Conservation (phyloP, 92 coral and sea anemone species). For the Heteractis magnifica region DNA sequence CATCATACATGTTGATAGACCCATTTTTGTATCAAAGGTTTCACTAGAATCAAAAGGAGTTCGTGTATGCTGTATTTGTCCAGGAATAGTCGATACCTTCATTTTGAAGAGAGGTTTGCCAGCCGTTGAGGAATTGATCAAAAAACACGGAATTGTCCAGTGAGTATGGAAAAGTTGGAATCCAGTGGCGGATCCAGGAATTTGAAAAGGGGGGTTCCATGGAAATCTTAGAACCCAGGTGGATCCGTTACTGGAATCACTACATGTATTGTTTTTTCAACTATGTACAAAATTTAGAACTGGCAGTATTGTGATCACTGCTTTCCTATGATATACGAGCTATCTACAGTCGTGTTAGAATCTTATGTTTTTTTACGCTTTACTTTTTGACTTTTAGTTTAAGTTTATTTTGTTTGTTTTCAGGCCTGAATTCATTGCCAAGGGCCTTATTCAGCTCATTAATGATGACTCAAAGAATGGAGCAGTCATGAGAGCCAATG, state of each 20-base stretch:
- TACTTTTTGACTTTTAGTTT: too few relatives aligned
- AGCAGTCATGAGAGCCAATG: conserved; percentile 31
- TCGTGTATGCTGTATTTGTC: conserved; percentile 56
- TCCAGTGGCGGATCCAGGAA: neutral
- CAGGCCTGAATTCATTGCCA: conserved; percentile 62
- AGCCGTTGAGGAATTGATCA: neutral
- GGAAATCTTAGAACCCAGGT: too few relatives aligned
- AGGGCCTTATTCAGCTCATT: conserved; percentile 54
- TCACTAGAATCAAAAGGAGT: conserved; percentile 25
- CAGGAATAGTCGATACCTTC: conserved; percentile 54
- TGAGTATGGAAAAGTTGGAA: neutral
- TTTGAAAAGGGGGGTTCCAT: neutral
- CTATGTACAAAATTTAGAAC: too few relatives aligned
- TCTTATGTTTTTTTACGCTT: too few relatives aligned
- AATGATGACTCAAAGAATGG: conserved; percentile 55
- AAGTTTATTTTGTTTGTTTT: neutral
- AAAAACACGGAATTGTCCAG: neutral
- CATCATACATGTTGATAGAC: neutral
- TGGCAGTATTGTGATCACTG: too few relatives aligned
- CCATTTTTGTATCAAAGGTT: neutral
- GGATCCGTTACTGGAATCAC: too few relatives aligned
- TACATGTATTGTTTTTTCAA: too few relatives aligned
- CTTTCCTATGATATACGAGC: too few relatives aligned
- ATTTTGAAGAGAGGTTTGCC: conserved; percentile 6
- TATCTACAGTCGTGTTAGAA: too few relatives aligned